These are phyloP conservation scores for Lymantria dispar DNA, from an alignment of 2,888 invertebrate species.

Conservation along the genomic window DNA sequence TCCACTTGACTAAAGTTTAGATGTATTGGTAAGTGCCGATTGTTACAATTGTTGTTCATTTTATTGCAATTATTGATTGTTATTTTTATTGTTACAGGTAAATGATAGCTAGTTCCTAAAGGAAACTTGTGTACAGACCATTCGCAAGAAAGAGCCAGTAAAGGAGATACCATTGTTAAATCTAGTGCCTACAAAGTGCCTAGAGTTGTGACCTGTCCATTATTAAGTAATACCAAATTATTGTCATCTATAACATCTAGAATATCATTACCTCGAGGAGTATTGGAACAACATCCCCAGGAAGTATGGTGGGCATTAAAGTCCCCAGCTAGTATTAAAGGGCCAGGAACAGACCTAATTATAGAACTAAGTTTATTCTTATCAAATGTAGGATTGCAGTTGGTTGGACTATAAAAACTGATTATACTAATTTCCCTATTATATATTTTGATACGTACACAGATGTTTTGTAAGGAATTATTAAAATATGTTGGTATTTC, in stretches of 20 bases:
- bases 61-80: background rate
- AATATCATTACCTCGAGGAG: background rate
- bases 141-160: slow-evolving; percentile 8
- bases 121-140: slow-evolving; percentile 9
- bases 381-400: background rate
- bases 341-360: background rate
- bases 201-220: background rate
- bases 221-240: too few relatives aligned
- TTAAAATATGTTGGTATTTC: background rate
- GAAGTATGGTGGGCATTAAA: background rate
- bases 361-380: background rate
- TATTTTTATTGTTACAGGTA: slow-evolving; percentile 11
- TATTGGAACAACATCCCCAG: background rate
- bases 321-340: background rate
- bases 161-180: slow-evolving; percentile 6
- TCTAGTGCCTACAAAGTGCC: slow-evolving; percentile 3
- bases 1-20: too few relatives aligned
- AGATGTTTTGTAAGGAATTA: slow-evolving; percentile 12
- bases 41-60: too few relatives aligned
- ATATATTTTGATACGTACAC: background rate
- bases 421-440: slow-evolving; percentile 6
- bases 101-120: slow-evolving; percentile 6
- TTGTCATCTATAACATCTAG: slow-evolving; percentile 1
- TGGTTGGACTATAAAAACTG: slow-evolving; percentile 3
- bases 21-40: too few relatives aligned